These are phyloP conservation scores for Agrilus planipennis DNA, from an alignment of 1,140 invertebrate species.

Conservation along the genomic window DNA sequence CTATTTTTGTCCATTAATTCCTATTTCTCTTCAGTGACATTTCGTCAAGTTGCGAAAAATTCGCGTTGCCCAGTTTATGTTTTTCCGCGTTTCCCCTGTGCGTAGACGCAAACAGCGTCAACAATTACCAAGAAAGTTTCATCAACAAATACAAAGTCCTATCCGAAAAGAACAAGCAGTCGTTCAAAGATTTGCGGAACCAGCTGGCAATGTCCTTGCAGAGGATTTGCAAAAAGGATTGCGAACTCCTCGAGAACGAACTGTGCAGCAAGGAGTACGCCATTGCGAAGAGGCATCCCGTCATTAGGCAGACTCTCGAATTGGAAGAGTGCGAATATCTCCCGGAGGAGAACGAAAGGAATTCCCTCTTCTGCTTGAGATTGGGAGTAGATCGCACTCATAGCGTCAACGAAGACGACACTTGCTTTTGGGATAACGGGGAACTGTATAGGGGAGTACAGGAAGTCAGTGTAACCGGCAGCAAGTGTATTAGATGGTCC, in stretches of 20 bases:
- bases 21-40: conserved; percentile 49
- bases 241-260: conserved; percentile 79
- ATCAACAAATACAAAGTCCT: conserved; percentile 26
- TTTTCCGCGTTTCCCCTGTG: conserved; percentile 88
- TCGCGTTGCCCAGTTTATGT: conserved; percentile 77
- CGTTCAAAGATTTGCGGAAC: conserved; percentile 25
- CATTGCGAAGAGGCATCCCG: conserved; percentile 81
- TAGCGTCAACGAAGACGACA: conserved; percentile 52
- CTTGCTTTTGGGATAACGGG: conserved; percentile 78
- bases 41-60: conserved; percentile 60
- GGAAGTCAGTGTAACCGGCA: conserved; percentile 56
- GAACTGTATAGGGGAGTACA: conserved; percentile 68
- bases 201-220: conserved; percentile 38
- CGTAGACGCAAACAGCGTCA: conserved; percentile 48
- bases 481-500: conserved; percentile 73
- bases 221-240: conserved; percentile 81
- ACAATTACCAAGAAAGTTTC: conserved; percentile 37
- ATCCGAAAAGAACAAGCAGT: conserved; percentile 35
- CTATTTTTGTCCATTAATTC: background rate
- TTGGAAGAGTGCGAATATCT: conserved; percentile 79
- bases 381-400: conserved; percentile 63
- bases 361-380: conserved; percentile 64
- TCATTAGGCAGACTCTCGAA: conserved; percentile 64
- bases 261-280: conserved; percentile 86
- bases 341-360: conserved; percentile 58